Conservation (phyloP, 1,140 invertebrate genomes). For the Chionoecetes opilio region DNA sequence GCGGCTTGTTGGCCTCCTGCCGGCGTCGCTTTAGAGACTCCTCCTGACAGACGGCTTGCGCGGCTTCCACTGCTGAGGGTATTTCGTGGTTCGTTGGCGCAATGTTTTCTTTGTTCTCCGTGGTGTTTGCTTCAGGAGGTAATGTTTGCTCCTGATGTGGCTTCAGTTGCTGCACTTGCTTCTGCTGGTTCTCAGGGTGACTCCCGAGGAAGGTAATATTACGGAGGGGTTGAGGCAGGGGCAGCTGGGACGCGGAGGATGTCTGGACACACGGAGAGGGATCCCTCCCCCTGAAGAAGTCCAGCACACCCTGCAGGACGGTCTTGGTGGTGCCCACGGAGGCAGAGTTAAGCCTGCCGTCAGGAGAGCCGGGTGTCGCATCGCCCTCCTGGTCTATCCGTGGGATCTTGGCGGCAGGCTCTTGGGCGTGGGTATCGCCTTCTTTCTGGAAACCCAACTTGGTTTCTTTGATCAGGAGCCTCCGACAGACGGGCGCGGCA, state of each 20-base stretch:
- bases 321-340: not conserved
- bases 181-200: not conserved
- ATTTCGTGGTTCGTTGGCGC: not conserved
- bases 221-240: not conserved
- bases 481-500: not conserved
- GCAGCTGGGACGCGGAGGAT: not conserved
- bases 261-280: not conserved
- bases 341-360: not conserved
- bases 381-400: not conserved
- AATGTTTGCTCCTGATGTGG: not conserved
- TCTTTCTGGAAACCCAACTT: not conserved
- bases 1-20: too few relatives aligned
- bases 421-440: not conserved
- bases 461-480: not conserved
- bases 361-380: not conserved
- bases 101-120: conserved; percentile 44
- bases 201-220: not conserved
- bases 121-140: too few relatives aligned
- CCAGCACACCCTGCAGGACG: conserved; percentile 47
- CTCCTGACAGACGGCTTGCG: not conserved
- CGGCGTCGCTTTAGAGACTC: not conserved
- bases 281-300: conserved; percentile 20
- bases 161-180: not conserved
- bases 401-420: not conserved
- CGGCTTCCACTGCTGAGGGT: not conserved